These are phyloP conservation scores for Scaptomyza graminum DNA, from an alignment of 1,140 invertebrate genomes.

Conservation along the genomic window DNA sequence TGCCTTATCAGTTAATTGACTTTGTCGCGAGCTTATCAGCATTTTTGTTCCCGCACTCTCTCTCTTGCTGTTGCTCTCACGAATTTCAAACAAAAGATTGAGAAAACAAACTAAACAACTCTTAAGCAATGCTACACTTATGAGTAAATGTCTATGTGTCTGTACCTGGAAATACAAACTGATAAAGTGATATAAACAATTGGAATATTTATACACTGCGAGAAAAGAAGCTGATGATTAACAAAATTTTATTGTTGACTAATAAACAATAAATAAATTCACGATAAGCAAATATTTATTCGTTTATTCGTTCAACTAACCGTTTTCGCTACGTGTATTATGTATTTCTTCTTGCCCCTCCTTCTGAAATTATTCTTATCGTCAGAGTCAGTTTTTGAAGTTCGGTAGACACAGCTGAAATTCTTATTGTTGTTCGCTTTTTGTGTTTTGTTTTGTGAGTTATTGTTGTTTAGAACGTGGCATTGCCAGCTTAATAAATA, in stretches of 20 bases:
- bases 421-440: constrained; percentile 45
- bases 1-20: constrained; percentile 70
- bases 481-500: constrained; percentile 51
- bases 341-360: neutral
- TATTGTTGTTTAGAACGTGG: constrained; percentile 49
- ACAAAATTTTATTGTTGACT: neutral
- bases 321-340: constrained; percentile 23
- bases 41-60: constrained; percentile 8
- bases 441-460: constrained; percentile 49
- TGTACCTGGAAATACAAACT: constrained; percentile 62
- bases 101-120: constrained; percentile 72
- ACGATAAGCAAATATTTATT: constrained; percentile 2
- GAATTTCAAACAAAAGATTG: constrained; percentile 73
- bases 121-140: constrained; percentile 8
- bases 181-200: constrained; percentile 63
- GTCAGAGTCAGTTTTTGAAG: constrained; percentile 39
- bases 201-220: constrained; percentile 42
- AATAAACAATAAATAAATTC: neutral
- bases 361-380: constrained; percentile 33
- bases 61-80: constrained; percentile 12
- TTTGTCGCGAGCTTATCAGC: constrained; percentile 55
- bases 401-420: constrained; percentile 74
- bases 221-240: constrained; percentile 14
- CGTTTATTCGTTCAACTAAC: constrained; percentile 19
- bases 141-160: constrained; percentile 17